Conservation (phyloP, 1,140 invertebrate genomes). For the Arion vulgaris region DNA sequence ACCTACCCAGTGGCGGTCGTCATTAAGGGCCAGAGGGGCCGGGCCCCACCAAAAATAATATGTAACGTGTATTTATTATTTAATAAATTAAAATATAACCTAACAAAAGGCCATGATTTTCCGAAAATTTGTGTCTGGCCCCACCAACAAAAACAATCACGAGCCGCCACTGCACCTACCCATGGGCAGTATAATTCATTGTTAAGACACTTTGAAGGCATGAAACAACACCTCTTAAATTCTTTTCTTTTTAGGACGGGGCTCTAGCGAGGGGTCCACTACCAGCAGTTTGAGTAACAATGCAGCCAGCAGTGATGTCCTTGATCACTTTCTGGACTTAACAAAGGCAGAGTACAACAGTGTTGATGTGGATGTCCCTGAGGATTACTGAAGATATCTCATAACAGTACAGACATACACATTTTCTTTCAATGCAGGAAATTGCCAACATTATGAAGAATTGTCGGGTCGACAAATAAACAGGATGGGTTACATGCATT, state of each 20-base stretch:
- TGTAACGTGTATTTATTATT: no score
- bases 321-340: conserved; percentile 42
- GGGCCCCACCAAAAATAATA: no score
- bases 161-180: no score
- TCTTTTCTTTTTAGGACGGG: conserved; percentile 23
- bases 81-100: no score
- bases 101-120: no score
- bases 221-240: not conserved
- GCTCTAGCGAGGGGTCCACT: conserved; percentile 46
- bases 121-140: no score
- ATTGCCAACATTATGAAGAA: not conserved
- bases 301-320: conserved; percentile 32
- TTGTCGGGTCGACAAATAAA: no score
- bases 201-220: not conserved
- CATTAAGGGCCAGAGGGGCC: no score
- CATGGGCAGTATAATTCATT: no score
- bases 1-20: no score
- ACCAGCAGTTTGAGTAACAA: conserved; percentile 48
- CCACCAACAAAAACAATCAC: no score
- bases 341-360: conserved; percentile 43
- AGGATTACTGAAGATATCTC: not conserved
- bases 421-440: not conserved
- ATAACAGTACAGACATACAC: not conserved
- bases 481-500: no score
- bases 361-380: conserved; percentile 38